phyloP scores from a whole-genome alignment of 2,113 vertebrate genomes.

The Hippocampus zosterae region DNA sequence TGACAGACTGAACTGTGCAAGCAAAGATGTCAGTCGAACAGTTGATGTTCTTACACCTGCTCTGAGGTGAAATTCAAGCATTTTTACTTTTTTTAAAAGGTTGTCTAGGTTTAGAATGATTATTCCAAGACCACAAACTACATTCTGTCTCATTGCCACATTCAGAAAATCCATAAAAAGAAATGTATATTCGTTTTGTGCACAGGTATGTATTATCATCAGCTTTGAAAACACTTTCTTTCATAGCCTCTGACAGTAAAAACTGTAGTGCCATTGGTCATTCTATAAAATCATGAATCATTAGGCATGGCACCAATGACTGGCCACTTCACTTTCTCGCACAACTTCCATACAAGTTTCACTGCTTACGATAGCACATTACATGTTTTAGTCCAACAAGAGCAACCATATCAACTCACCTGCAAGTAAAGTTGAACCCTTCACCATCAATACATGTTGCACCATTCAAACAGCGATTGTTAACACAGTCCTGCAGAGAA shows the following conservation, averaged over 20 bases:
- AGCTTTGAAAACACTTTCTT: too few species aligned
- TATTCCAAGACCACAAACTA: too few species aligned
- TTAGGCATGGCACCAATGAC: neutral
- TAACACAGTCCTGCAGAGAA: conserved; percentile 71
- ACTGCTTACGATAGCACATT: too few species aligned
- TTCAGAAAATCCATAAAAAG: too few species aligned
- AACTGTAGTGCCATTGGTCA: too few species aligned
- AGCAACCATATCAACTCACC: conserved; percentile 46
- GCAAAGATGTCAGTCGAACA: neutral
- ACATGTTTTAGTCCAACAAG: too few species aligned
- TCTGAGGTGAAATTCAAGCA: neutral
- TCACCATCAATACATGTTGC: conserved; percentile 68
- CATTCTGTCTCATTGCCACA: too few species aligned
- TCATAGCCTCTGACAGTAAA: too few species aligned
- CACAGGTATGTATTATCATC: too few species aligned
- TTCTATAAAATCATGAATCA: neutral
- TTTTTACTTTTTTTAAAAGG: neutral
- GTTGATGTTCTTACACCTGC: neutral
- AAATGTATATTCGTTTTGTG: too few species aligned
- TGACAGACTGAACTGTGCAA: neutral
- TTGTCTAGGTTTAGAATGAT: too few species aligned
- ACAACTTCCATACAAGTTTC: too few species aligned
- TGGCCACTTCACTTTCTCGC: neutral
- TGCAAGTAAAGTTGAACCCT: conserved; percentile 75
- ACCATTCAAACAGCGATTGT: conserved; percentile 72